A percentile compares a stretch with the other conserved stretches of the same genome.
These are phyloP conservation scores for Crotalus horridus DNA, from an alignment of 2,113 vertebrate species.

Conservation along the genomic window DNA sequence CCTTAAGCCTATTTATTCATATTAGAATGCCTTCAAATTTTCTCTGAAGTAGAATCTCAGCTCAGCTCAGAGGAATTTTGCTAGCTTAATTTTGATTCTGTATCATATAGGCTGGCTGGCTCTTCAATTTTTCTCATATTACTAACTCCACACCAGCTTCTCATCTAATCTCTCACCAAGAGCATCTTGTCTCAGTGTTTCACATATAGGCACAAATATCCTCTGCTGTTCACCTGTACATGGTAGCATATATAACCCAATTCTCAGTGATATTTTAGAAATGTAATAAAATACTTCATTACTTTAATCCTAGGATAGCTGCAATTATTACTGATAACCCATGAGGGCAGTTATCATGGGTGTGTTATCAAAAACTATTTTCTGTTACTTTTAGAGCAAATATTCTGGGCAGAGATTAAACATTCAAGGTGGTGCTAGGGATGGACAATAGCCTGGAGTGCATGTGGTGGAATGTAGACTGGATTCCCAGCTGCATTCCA, in stretches of 20 bases:
- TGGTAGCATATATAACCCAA: background rate
- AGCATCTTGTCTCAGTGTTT: background rate
- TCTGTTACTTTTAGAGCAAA: background rate
- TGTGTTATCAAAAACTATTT: background rate
- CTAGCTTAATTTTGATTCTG: background rate
- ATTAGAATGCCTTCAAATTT: background rate
- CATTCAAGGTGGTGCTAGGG: background rate
- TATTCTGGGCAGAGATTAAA: background rate
- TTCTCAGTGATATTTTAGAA: background rate
- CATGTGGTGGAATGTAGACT: background rate
- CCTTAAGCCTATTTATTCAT: background rate
- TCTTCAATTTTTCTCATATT: background rate
- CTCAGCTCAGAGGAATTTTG: background rate
- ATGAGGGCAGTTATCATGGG: background rate
- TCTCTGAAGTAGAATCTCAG: background rate
- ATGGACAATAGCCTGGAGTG: background rate
- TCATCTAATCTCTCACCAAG: background rate
- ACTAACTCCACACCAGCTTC: background rate
- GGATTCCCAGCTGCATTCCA: background rate
- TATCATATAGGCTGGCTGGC: background rate
- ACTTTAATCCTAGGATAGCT: background rate
- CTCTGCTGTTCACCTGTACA: background rate
- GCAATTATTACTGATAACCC: background rate
- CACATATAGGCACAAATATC: background rate
- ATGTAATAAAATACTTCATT: background rate